Base-by-base conservation (phyloP, 2,113 vertebrate species). In the Mesocricetus auratus region DNA sequence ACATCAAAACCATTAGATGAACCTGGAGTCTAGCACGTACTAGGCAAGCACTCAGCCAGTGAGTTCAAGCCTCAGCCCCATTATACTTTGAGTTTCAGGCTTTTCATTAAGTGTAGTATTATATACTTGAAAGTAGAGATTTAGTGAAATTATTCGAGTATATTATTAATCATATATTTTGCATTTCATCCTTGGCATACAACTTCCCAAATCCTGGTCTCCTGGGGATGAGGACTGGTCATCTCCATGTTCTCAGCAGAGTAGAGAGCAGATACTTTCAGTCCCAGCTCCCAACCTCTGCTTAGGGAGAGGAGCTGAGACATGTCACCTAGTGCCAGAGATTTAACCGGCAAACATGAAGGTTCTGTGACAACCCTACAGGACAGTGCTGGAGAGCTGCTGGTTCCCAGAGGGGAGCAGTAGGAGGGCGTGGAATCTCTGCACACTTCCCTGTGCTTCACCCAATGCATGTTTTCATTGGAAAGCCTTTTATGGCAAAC, bases 31-130 rank as follows among this genome's bases (percentile, higher is more conserved):
- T 31, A 2, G 56, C 7, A 8, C n/a, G 22, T 33, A 6, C 50
- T 60, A 45, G 39, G 56, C 87, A 36, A 47, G 29, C 29, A 56
- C 33, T 36, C 17, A 36, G 31, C 36, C 39, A n/a, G 42, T 29
- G 58, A 62, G 56, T 22, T 36, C 62, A 2, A 47, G 42, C 73
- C 39, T 56, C 58, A n/a, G 69, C 58, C 24, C 88, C 58, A 33
- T 21, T 85, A 66, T 47, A 66, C 56, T 93, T 89, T 26, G 75
- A 82, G 71, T 93, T 15, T 78, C 73, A 91, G 45, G 69, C 71
- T 96, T 90, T 77, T 39, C 39, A 87, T 53, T 66, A 73, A 39
- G 56, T 87, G 47, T 58, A 74, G 66, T 53, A 78, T 22, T 47
- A 56, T 85, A 36, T 69, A 16, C 69, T 45, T 86, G 39, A 81